phyloP scores from a whole-genome alignment of 2,113 vertebrate species.

The Orycteropus afer region DNA sequence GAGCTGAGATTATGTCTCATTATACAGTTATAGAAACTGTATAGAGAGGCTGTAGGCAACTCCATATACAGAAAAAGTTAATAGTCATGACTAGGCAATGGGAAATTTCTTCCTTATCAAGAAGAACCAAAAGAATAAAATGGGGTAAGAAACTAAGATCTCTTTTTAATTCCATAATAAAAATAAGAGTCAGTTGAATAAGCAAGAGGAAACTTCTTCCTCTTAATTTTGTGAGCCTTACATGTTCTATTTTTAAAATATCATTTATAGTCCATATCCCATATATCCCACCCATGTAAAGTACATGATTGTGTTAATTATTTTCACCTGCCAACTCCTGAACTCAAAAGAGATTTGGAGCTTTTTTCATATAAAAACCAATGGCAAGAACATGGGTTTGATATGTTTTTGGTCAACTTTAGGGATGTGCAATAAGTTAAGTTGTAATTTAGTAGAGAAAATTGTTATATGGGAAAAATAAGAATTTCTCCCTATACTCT shows the following conservation, averaged over 20 bases:
- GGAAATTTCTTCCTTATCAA: not conserved
- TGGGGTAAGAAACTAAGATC: not conserved
- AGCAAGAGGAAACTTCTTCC: not conserved
- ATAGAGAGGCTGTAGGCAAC: not conserved
- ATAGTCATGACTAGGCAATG: not conserved
- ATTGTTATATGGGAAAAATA: not conserved
- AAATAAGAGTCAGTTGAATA: not conserved
- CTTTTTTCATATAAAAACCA: not conserved
- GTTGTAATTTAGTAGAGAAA: not conserved
- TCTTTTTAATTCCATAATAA: not conserved
- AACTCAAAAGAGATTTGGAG: not conserved
- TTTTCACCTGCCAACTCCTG: constrained; percentile 34
- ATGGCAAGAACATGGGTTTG: not conserved
- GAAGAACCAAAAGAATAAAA: not conserved
- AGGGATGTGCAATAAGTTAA: not conserved
- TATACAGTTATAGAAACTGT: not conserved
- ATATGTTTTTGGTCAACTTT: not conserved
- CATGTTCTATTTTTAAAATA: constrained; percentile 17
- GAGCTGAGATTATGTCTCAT: not conserved
- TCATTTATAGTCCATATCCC: not conserved
- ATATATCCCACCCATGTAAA: not conserved
- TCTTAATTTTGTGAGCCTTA: constrained; percentile 4
- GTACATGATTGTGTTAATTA: not conserved
- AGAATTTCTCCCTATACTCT: not conserved
- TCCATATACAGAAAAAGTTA: not conserved